A percentile compares a stretch with the other conserved stretches of the same genome.
Evolutionary conservation across 1,140 invertebrate species (phyloP).

Genomic region (Bombus impatiens): DNA sequence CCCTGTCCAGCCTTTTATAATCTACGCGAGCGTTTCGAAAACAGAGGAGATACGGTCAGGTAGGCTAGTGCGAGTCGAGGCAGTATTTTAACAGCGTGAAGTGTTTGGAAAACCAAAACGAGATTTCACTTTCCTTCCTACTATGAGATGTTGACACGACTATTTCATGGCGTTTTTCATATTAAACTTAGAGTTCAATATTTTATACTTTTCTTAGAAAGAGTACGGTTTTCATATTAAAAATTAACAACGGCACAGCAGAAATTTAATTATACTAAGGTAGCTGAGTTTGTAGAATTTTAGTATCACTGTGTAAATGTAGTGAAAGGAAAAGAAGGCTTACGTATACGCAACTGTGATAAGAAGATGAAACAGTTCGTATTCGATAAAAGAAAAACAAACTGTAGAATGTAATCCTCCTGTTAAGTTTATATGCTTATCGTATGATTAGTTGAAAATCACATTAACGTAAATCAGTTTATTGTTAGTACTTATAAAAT

Average conservation of each 20-base stretch:
- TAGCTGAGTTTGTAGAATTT: neutral
- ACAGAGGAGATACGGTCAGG: conserved; percentile 59
- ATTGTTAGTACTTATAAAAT: neutral
- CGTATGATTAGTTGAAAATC: neutral
- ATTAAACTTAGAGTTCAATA: neutral
- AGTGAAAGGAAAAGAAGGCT: neutral
- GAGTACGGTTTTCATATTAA: neutral
- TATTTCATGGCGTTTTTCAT: neutral
- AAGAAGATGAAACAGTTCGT: neutral
- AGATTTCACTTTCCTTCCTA: neutral
- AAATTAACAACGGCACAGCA: neutral
- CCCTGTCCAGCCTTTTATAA: conserved; percentile 62
- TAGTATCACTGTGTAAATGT: neutral
- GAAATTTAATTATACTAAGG: neutral
- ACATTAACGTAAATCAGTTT: neutral
- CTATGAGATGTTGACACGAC: neutral
- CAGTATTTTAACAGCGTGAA: neutral
- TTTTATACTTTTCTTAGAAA: too few species aligned
- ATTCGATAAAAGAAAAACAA: neutral
- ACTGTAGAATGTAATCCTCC: neutral
- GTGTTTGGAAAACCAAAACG: neutral
- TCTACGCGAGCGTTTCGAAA: conserved; percentile 52
- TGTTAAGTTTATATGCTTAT: neutral
- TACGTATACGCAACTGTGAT: neutral
- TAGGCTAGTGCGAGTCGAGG: neutral